Base-by-base conservation (phyloP, 1,140 invertebrate genomes). In the Aethina tumida region DNA sequence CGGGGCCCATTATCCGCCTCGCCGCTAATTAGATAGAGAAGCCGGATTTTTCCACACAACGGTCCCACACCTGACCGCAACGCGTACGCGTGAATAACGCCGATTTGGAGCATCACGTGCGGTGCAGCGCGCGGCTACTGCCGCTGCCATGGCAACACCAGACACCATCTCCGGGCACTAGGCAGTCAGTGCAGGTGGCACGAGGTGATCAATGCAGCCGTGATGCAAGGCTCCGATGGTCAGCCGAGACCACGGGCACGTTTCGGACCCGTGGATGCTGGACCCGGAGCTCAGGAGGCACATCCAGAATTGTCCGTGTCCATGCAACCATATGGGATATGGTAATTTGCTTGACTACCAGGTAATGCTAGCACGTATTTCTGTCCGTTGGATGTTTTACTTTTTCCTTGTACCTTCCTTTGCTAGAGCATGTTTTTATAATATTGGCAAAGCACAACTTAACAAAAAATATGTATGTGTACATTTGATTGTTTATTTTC, bases 271-370 rank as follows among this genome's bases (percentile, higher is more conserved):
- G 60, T 46, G 39, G 44, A 45, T 39, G 29, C 49, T 59, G 34
- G 78, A 81, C 55, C 65, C 77, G 33, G 83, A 88, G 66, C 75
- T 89, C 60, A 73, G 83, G 56, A 74, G 81, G 64, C 85, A 89
- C 69, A 86, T 88, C 60, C 79, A 85, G 63, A 75, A 77, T 55
- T 89, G 85, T 63, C 76, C 82, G 39, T 89, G 85, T 68, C 81
- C 82, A 50, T 89, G 85, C 70, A 83, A 87, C 70, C 85, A 89
- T 70, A 84, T 88, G 82, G 85, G 85, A 59, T 88, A 85, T 64
- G 85, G 85, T 46, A 87, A 87, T 70, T 87, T 82, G 60, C 80
- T 86, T 77, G 83, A 87, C 69, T 88, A 86, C 69, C 83, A 87
- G 79, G 82, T 87, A 63, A 69, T n/a, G n/a, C n/a, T n/a, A n/a